Conservation (phyloP, 2,797 vertebrate genomes). For the Tangara arthus region DNA sequence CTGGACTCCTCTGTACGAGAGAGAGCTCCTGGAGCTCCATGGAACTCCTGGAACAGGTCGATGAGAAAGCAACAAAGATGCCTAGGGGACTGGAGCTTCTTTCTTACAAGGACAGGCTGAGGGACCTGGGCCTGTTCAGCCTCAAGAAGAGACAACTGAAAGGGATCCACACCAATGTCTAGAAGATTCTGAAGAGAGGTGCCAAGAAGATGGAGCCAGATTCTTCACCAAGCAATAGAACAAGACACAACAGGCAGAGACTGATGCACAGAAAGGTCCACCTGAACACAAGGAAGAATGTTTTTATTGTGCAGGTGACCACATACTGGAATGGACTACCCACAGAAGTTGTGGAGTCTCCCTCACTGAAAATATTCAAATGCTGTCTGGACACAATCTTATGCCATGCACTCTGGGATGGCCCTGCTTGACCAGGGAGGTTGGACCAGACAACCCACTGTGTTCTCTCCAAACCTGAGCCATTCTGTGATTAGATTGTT, state of each 20-base stretch:
- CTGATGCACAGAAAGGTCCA: not conserved
- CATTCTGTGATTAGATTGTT: not conserved
- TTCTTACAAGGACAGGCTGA: not conserved
- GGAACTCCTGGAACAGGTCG: not conserved
- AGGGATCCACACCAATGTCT: not conserved
- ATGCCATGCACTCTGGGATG: not conserved
- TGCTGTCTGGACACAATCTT: not conserved
- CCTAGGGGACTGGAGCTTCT: not conserved
- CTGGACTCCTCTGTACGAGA: not conserved
- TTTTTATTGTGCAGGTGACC: not conserved
- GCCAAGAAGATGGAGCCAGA: not conserved
- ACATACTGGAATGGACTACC: not conserved
- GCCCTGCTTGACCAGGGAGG: too few species aligned
- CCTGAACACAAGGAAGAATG: accelerated
- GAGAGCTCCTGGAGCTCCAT: not conserved
- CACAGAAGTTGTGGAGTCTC: not conserved
- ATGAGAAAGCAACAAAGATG: not conserved
- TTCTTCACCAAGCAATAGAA: not conserved
- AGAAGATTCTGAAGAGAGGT: not conserved
- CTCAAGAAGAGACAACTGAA: accelerated
- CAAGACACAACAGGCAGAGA: not conserved
- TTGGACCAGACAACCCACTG: not conserved
- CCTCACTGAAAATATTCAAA: not conserved
- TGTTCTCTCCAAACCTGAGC: not conserved
- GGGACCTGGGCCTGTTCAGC: not conserved